A percentile compares a stretch with the other conserved stretches of the same genome.
Conservation (phyloP, 2,797 vertebrate species). For the Periophthalmus magnuspinnatus region DNA sequence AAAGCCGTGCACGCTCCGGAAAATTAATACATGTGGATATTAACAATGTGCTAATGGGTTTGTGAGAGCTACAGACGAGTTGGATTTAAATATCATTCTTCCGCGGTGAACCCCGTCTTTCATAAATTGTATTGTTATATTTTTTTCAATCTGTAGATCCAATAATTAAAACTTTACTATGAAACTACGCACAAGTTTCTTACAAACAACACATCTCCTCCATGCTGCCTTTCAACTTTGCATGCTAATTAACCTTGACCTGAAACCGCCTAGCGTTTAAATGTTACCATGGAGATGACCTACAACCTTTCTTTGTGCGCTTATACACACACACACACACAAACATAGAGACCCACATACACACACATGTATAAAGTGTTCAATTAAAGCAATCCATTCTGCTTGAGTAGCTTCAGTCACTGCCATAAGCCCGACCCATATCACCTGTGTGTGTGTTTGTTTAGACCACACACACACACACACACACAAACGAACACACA, state of each 20-base stretch:
- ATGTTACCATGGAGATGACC: slow-evolving; percentile 70
- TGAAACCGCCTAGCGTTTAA: slow-evolving; percentile 67
- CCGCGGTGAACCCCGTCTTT: too few species aligned
- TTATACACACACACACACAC: slow-evolving; percentile 16
- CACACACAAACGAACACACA: too few species aligned
- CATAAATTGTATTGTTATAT: too few species aligned
- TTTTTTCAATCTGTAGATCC: too few species aligned
- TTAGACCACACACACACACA: slow-evolving; percentile 45
- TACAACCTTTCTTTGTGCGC: slow-evolving; percentile 3
- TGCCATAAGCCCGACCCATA: slow-evolving; percentile 52
- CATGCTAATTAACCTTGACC: slow-evolving; percentile 75
- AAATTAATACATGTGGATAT: too few species aligned
- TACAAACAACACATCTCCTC: slow-evolving; percentile 41
- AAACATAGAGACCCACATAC: slow-evolving; percentile 19
- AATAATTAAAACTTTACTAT: too few species aligned
- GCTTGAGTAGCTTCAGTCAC: slow-evolving; percentile 62
- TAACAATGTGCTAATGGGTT: neutral
- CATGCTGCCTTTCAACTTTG: slow-evolving; percentile 67
- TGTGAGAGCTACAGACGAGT: too few species aligned
- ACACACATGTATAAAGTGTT: slow-evolving; percentile 29
- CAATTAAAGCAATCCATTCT: slow-evolving; percentile 69
- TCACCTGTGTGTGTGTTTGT: slow-evolving; percentile 59
- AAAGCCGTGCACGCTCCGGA: too few species aligned
- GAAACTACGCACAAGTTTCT: neutral
- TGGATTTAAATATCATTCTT: too few species aligned